Conservation (phyloP, 2,113 vertebrate species). For the Corythoichthys intestinalis region DNA sequence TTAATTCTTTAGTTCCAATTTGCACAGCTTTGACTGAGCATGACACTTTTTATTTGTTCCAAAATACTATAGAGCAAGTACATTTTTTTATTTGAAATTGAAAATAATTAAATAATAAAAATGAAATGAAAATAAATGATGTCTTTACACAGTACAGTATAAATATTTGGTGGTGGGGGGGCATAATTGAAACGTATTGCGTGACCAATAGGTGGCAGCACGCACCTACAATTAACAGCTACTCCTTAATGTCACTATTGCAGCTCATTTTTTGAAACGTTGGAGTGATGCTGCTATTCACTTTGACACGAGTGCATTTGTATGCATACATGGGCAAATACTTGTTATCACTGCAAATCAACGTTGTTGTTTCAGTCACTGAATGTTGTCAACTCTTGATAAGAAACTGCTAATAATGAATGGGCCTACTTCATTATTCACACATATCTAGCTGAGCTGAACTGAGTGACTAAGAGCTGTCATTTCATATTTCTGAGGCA, state of each 20-base stretch:
- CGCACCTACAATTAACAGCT: constrained; percentile 15
- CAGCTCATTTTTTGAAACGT: constrained; percentile 48
- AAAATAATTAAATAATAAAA: too few species aligned
- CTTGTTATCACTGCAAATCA: too few species aligned
- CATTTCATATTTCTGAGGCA: constrained; percentile 5
- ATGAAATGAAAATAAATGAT: too few species aligned
- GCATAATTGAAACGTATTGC: background rate
- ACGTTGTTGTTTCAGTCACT: too few species aligned
- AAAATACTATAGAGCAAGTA: too few species aligned
- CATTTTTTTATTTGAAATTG: too few species aligned
- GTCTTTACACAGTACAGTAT: too few species aligned
- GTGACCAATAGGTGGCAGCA: constrained; percentile 64
- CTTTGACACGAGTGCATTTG: constrained; percentile 9
- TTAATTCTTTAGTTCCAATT: too few species aligned
- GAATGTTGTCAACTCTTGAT: background rate
- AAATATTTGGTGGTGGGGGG: too few species aligned
- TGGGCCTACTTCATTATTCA: constrained; percentile 11
- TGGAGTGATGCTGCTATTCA: constrained; percentile 23
- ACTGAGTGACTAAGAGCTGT: constrained; percentile 16
- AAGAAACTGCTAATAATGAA: background rate
- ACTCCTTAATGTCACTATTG: constrained; percentile 40
- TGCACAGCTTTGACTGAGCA: too few species aligned
- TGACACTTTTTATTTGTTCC: too few species aligned
- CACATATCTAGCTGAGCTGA: constrained; percentile 15
- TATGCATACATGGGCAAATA: background rate